These are phyloP conservation scores for Drosophila nigritarsus DNA, from an alignment of 2,888 invertebrate species.

Conservation along the genomic window DNA sequence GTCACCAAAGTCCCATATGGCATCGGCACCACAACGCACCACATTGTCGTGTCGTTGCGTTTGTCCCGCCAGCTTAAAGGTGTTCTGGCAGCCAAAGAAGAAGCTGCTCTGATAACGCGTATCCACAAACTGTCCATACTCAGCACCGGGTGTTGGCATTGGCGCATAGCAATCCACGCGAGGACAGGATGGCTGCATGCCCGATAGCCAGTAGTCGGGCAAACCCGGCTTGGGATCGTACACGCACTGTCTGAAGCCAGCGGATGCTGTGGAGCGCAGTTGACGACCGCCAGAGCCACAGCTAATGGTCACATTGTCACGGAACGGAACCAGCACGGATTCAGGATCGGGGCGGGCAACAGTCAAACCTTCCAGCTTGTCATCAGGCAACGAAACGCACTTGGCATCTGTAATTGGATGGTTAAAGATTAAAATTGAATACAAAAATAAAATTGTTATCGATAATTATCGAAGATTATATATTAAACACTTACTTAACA, in stretches of 20 bases:
- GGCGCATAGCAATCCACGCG: conserved; percentile 96
- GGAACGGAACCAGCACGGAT: conserved; percentile 94
- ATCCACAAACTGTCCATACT: conserved; percentile 94
- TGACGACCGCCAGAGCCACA: conserved; percentile 92
- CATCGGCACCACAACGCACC: conserved; percentile 95
- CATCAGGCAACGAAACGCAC: conserved; percentile 95
- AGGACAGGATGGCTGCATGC: conserved; percentile 93
- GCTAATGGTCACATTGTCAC: conserved; percentile 94
- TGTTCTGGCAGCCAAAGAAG: conserved; percentile 98
- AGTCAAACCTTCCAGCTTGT: conserved; percentile 93
- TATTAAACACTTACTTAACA: neutral
- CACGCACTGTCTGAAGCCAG: conserved; percentile 96
- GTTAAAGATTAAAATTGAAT: neutral
- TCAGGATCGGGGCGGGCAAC: conserved; percentile 92
- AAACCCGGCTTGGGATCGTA: conserved; percentile 96
- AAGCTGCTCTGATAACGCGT: conserved; percentile 97
- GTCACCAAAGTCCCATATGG: conserved; percentile 99
- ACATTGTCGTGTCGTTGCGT: conserved; percentile 96
- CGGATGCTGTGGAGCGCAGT: conserved; percentile 92
- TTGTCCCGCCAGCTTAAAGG: conserved; percentile 96
- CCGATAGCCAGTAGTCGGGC: conserved; percentile 96
- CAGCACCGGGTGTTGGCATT: conserved; percentile 95
- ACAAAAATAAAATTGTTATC: neutral
- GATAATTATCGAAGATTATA: neutral
- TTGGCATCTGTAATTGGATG: conserved; percentile 89